These are phyloP conservation scores for Acropternis orthonyx DNA, from an alignment of 2,797 vertebrate genomes.

Conservation along the genomic window DNA sequence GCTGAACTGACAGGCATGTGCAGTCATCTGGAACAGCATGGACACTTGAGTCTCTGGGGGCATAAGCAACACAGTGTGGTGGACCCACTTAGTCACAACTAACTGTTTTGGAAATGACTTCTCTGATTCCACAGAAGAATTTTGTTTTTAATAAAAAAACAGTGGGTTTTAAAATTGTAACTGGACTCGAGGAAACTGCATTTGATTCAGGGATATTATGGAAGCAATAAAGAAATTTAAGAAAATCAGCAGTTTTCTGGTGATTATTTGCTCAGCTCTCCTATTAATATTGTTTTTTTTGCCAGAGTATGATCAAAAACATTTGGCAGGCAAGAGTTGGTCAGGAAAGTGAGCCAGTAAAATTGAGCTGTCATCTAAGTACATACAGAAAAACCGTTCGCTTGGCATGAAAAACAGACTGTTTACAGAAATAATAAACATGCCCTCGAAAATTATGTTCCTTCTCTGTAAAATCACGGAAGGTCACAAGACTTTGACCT, in stretches of 20 bases:
- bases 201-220: constrained; percentile 4
- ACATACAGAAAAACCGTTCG: not conserved
- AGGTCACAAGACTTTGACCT: constrained; percentile 40
- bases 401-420: constrained; percentile 47
- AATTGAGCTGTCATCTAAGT: constrained; percentile 54
- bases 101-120: not conserved
- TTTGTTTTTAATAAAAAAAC: not conserved
- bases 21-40: not conserved
- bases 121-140: not conserved
- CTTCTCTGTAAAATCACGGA: constrained; percentile 10
- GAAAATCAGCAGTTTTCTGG: constrained; percentile 29
- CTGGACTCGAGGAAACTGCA: not conserved
- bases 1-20: not conserved
- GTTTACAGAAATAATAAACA: constrained; percentile 62
- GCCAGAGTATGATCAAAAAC: constrained; percentile 65
- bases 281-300: constrained; percentile 47
- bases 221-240: constrained; percentile 3
- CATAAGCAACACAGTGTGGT: not conserved
- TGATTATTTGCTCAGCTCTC: constrained; percentile 33
- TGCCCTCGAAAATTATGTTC: constrained; percentile 40
- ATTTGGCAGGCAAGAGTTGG: constrained; percentile 34
- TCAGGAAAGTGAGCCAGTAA: constrained; percentile 40
- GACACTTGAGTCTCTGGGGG: not conserved
- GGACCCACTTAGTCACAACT: not conserved
- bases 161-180: not conserved